Evolutionary conservation across 2,888 invertebrate species (phyloP).

Genomic region (Sarcophaga subvicina): DNA sequence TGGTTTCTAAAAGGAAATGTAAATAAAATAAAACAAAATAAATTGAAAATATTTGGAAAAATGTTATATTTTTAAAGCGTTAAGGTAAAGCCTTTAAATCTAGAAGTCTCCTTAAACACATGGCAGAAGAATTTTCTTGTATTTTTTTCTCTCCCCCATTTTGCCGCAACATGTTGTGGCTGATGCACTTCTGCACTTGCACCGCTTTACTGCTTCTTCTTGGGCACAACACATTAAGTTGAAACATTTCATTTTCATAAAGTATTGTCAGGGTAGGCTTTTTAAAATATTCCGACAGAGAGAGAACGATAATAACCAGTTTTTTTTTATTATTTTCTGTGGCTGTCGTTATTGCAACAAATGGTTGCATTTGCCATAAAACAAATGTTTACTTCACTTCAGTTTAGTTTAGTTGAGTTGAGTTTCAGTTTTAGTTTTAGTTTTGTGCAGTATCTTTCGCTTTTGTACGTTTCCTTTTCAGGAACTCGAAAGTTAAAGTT

Average conservation of each 20-base stretch:
- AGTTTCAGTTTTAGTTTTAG: slow-evolving; percentile 10
- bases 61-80: too few species aligned
- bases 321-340: slow-evolving; percentile 5
- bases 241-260: background rate
- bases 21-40: too few species aligned
- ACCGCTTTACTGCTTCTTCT: background rate
- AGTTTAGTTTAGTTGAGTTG: background rate
- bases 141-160: background rate
- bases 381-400: background rate
- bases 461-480: slow-evolving; percentile 41
- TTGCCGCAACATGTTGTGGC: background rate
- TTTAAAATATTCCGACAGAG: background rate
- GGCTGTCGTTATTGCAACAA: slow-evolving; percentile 31
- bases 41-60: too few species aligned
- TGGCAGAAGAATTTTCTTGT: too few species aligned
- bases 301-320: background rate
- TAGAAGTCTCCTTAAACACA: too few species aligned
- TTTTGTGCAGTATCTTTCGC: slow-evolving; percentile 18
- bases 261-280: background rate
- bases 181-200: background rate
- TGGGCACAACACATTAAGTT: slow-evolving; percentile 3
- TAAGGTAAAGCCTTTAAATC: too few species aligned
- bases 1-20: too few species aligned
- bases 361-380: slow-evolving; percentile 39
- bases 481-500: slow-evolving; percentile 43